phyloP scores from a whole-genome alignment of 2,797 vertebrate genomes.

The Sebastes reedi region DNA sequence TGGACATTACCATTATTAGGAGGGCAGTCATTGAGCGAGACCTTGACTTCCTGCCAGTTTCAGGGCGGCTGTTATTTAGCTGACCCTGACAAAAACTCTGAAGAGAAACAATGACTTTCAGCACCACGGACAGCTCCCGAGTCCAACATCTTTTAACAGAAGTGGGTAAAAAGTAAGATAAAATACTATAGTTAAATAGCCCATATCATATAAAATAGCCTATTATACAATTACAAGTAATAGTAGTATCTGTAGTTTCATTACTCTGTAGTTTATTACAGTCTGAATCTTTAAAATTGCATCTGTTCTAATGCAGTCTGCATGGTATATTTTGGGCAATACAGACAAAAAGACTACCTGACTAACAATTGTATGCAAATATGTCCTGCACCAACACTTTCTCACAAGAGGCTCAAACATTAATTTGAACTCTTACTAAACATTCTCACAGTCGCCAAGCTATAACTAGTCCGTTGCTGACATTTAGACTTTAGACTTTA shows the following conservation, averaged over 20 bases:
- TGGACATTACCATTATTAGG: constrained; percentile 19
- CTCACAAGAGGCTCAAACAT: constrained; percentile 24
- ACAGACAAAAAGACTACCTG: constrained; percentile 6
- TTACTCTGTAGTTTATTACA: not conserved
- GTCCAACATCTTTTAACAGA: not conserved
- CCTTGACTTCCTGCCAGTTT: constrained; percentile 14
- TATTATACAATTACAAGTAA: not conserved
- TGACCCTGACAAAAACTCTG: not conserved
- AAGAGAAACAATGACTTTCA: constrained; percentile 24
- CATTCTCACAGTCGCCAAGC: constrained; percentile 9
- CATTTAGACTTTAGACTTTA: not conserved
- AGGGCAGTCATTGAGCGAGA: not conserved
- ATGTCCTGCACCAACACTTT: constrained; percentile 7
- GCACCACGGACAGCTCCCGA: constrained; percentile 38
- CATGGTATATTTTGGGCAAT: constrained; percentile 5
- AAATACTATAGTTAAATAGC: not conserved
- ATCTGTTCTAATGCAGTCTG: not conserved
- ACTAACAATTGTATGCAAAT: constrained; percentile 48
- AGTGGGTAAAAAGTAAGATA: not conserved
- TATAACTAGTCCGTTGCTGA: not conserved
- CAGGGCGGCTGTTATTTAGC: not conserved
- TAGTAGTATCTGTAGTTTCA: not conserved
- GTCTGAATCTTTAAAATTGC: not conserved
- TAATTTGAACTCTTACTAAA: constrained; percentile 29
- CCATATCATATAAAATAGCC: not conserved